Base-by-base conservation (phyloP, 1,140 invertebrate genomes). In the Zaprionus ornatus region DNA sequence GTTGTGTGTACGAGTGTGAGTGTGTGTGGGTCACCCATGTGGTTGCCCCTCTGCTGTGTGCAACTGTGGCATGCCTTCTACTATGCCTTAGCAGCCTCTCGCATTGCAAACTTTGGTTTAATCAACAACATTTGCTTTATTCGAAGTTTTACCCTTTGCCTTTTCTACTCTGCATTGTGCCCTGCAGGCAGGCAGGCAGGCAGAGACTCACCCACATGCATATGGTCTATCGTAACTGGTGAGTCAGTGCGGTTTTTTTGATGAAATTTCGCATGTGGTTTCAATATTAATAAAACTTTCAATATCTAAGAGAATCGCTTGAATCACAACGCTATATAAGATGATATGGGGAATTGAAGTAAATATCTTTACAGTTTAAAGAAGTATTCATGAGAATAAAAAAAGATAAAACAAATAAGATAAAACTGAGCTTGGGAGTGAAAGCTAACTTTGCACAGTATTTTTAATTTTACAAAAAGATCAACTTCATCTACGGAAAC, bases 71-170 rank as follows among this genome's bases (percentile, higher is more conserved):
- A n/a, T 48, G 42, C 7, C 45, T n/a, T n/a, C n/a, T 21, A 12
- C 9, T 21, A 4, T 60, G 37, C 35, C 6, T 27, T 1, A 7
- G 32, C 13, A 21, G 40, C 10, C 17, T 25, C 12, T 29, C 0
- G 35, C 35, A 55, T 56, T 69, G 52, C 66, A 74, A 74, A 74
- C 57, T 70, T 74, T 70, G 72, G 66, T 74, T 74, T 74, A 74
- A 74, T 74, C 72, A 74, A 74, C 66, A 70, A 42, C 67, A 52
- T 74, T 70, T 63, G 71, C 55, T 59, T 19, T 64, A 4, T 27
- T 45, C 48, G 19, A 68, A 67, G 25, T 56, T 54, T 52, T 45
- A n/a, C 40, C 42, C n/a, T 67, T 19, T 60, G 13, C n/a, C n/a
- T 54, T 15, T 27, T 7, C 32, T 55, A 15, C 55, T 29, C 19